Evolutionary conservation across 2,888 invertebrate genomes (phyloP), one percentile per base, ranked within the genome.

Genomic region (Ichneumoninae sp.): DNA sequence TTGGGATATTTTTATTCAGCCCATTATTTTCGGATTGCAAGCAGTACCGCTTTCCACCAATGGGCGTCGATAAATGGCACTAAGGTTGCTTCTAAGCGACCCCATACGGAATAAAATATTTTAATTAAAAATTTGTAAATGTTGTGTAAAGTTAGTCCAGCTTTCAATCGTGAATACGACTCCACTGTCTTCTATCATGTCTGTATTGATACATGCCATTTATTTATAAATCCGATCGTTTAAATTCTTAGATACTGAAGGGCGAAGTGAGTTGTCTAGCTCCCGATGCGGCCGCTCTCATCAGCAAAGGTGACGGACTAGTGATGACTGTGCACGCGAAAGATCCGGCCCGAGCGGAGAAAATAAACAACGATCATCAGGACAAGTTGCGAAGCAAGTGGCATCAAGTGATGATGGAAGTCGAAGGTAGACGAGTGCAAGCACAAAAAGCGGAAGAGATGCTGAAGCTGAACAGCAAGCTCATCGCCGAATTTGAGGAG

Each of bases 231-330:
- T 0, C 19, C 1, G 7, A 19, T 0, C 3, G 52, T 54, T 19
- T 54, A 8, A n/a, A 19, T 54, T 74, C 88, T 2, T 89, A 96
- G 96, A 94, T 96, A 82, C 91, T 96, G 86, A 96, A 96, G 91
- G 94, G 95, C 88, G 96, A 96, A 92, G 92, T 96, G 85, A 95
- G 95, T 47, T 94, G 94, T 79, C 93, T 97, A 86, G 97, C 97
- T 13, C 96, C 97, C 1, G 97, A 96, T 92, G 97, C 97, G 83
- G 97, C 97, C 6, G 95, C 96, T 81, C 94, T 97, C 47, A 97
- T 97, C 87, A 97, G 97, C 22, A 96, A 96, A 91, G 97, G 97
- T 0, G 97, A 97, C 93, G 96, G 96, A 81, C 94, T 97, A 63
- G 96, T 97, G 36, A 95, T 97, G 92, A 95, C 95, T 57, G 95